A percentile compares a stretch with the other conserved stretches of the same genome.
Evolutionary conservation across 2,888 invertebrate species (phyloP).

Genomic region (Diogma glabrata): DNA sequence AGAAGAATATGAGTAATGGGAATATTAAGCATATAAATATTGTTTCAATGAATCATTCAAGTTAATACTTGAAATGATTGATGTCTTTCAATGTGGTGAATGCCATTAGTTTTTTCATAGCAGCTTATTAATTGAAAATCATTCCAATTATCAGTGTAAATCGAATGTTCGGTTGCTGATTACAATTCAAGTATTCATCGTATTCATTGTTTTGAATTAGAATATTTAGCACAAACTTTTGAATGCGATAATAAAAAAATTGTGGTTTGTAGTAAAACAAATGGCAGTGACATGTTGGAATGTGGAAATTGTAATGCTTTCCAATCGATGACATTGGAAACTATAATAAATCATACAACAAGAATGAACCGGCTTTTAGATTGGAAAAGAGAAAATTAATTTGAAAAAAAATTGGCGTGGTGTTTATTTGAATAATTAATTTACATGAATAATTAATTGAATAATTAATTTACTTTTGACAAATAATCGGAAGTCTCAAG

Average conservation of each 20-base stretch:
- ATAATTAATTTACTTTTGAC: too few relatives aligned
- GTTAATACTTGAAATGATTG: background rate
- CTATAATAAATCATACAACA: background rate
- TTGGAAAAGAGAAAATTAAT: conserved; percentile 1
- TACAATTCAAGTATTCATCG: too few relatives aligned
- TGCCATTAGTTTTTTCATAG: background rate
- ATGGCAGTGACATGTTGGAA: background rate
- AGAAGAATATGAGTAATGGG: background rate
- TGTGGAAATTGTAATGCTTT: background rate
- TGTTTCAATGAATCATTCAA: background rate
- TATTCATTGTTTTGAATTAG: background rate
- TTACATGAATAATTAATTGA: background rate
- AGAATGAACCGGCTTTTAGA: too few relatives aligned
- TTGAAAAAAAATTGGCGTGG: background rate
- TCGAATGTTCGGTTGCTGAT: background rate
- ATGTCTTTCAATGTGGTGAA: conserved; percentile 4
- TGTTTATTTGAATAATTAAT: background rate
- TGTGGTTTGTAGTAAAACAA: background rate
- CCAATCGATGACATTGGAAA: background rate
- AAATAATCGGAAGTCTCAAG: too few relatives aligned
- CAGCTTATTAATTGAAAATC: background rate
- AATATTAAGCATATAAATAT: background rate
- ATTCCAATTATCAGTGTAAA: conserved; percentile 1
- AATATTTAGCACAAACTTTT: background rate
- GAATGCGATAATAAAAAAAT: conserved; percentile 1